Conservation (phyloP, 2,888 invertebrate genomes). For the Plemyria rubiginata region DNA sequence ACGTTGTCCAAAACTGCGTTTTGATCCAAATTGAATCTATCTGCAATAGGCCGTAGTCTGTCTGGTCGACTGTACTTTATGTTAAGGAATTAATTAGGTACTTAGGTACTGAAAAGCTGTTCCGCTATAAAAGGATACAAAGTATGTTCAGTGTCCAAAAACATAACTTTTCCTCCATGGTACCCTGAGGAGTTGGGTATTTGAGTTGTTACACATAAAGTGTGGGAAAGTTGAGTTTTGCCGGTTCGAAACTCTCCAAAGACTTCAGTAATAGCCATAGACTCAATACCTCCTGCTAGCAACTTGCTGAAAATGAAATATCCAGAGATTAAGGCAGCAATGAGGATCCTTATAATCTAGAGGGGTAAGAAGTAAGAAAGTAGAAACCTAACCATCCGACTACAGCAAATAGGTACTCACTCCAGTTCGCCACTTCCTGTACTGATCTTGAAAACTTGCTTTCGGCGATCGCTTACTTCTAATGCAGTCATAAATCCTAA, state of each 20-base stretch:
- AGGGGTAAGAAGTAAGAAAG: background rate
- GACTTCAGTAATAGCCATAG: constrained; percentile 93
- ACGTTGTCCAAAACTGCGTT: constrained; percentile 91
- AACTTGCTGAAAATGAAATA: constrained; percentile 84
- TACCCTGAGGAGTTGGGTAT: constrained; percentile 88
- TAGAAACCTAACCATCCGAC: too few relatives aligned
- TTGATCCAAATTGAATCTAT: constrained; percentile 90
- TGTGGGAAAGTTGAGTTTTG: constrained; percentile 92
- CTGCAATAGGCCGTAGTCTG: constrained; percentile 88
- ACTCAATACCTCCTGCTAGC: constrained; percentile 91
- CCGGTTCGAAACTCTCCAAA: constrained; percentile 94
- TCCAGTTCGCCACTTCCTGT: constrained; percentile 89
- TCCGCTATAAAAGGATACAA: constrained; percentile 87
- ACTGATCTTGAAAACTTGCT: constrained; percentile 88
- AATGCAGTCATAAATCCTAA: constrained; percentile 90
- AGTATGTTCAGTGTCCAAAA: constrained; percentile 93
- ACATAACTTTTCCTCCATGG: constrained; percentile 92
- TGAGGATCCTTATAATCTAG: too few relatives aligned
- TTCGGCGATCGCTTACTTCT: constrained; percentile 89
- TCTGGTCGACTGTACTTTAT: constrained; percentile 87
- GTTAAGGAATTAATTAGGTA: constrained; percentile 35
- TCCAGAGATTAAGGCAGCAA: too few relatives aligned
- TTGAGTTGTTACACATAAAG: constrained; percentile 91
- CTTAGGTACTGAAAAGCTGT: background rate
- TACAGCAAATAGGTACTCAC: constrained; percentile 74